A percentile compares a stretch with the other conserved stretches of the same genome.
Evolutionary conservation across 2,113 vertebrate species (phyloP).

Genomic region (Spea bombifrons): DNA sequence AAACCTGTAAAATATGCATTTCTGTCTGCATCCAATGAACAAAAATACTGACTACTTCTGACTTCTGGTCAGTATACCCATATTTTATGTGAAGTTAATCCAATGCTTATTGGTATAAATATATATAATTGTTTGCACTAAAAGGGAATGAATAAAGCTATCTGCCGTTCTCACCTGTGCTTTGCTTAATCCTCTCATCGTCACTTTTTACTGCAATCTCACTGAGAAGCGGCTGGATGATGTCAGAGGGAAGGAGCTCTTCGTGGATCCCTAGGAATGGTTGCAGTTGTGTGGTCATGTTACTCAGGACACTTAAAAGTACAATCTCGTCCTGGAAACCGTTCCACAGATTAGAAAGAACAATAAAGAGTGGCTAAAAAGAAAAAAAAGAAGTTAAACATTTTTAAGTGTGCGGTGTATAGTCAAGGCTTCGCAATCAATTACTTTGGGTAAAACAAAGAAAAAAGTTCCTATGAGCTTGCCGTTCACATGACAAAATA

Average conservation of each 20-base stretch:
- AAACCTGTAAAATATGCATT: no score
- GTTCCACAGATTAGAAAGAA: constrained; percentile 75
- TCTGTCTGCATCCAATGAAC: no score
- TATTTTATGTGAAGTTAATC: no score
- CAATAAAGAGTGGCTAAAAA: constrained; percentile 78
- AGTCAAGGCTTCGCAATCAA: no score
- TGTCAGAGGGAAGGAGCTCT: constrained; percentile 64
- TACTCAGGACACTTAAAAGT: constrained; percentile 72
- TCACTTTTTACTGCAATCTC: constrained; percentile 76
- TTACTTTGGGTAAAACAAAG: no score
- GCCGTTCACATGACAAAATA: no score
- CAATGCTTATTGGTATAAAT: no score
- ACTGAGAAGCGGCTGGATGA: constrained; percentile 67
- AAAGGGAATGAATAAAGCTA: no score
- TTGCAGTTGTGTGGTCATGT: constrained; percentile 67
- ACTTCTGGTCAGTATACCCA: no score
- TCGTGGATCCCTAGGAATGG: constrained; percentile 69
- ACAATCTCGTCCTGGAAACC: constrained; percentile 79
- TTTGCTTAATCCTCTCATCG: constrained; percentile 67
- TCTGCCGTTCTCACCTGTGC: constrained; percentile 65
- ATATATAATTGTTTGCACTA: no score
- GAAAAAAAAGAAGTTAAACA: constrained; percentile 28
- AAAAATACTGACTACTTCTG: no score
- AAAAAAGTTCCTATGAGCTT: no score
- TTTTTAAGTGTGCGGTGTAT: background rate